Evolutionary conservation across 2,113 vertebrate genomes (phyloP).

Genomic region (Bos javanicus): DNA sequence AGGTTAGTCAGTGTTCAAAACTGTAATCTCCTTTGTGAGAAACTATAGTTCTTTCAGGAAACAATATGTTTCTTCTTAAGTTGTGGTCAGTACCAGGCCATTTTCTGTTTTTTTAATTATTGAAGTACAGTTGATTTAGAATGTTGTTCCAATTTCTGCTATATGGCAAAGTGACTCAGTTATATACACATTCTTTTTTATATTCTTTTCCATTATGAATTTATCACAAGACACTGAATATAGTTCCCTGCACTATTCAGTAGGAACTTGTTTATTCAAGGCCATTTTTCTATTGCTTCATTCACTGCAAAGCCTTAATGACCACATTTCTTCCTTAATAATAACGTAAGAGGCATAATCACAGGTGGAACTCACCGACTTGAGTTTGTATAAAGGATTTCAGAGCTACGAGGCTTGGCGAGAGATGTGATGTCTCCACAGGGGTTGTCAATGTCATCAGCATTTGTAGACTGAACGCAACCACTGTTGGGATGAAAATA

Average conservation of each 20-base stretch:
- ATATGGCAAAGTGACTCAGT: neutral
- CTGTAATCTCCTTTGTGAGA: neutral
- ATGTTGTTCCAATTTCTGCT: neutral
- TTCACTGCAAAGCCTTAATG: neutral
- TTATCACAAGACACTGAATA: neutral
- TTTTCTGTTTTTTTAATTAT: neutral
- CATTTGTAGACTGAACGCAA: constrained; percentile 75
- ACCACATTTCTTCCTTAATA: neutral
- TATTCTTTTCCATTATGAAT: neutral
- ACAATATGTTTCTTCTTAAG: neutral
- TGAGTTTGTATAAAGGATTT: constrained; percentile 59
- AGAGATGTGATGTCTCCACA: constrained; percentile 68
- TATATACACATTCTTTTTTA: neutral
- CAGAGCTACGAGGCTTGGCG: constrained; percentile 64
- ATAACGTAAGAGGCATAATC: neutral
- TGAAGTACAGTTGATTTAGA: neutral
- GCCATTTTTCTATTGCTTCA: neutral
- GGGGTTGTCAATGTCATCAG: constrained; percentile 78
- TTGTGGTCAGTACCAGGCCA: rapidly evolving
- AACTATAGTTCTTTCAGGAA: neutral
- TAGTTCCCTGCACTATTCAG: neutral
- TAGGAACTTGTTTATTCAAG: neutral
- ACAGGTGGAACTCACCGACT: constrained; percentile 65
- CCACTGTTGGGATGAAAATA: constrained; percentile 74
- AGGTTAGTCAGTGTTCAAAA: neutral